Percentiles rank a stretch among this genome's conserved stretches.
phyloP scores from a whole-genome alignment of 2,888 invertebrate genomes.

The Apodemia zela region DNA sequence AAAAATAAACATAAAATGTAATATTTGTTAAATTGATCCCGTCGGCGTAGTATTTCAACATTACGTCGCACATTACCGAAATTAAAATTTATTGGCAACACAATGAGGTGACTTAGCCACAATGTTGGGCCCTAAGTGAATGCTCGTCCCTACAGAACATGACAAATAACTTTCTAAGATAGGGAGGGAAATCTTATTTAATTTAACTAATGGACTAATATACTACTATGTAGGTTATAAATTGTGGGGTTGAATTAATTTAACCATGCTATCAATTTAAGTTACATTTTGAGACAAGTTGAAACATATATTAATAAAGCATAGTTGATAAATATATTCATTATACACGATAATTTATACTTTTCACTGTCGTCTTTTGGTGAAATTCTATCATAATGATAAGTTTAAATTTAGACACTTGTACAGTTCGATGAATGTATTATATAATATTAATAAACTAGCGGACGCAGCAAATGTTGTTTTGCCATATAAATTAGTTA shows the following conservation, averaged over 20 bases:
- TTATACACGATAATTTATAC: too few species aligned
- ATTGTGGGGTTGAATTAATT: slow-evolving; percentile 18
- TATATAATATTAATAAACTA: too few species aligned
- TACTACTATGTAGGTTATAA: slow-evolving; percentile 30
- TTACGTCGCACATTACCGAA: slow-evolving; percentile 50
- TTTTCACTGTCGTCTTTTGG: too few species aligned
- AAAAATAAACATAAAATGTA: not conserved
- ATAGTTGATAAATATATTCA: too few species aligned
- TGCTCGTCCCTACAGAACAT: slow-evolving; percentile 58
- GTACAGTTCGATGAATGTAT: too few species aligned
- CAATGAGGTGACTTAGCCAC: slow-evolving; percentile 74
- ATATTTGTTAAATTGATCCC: slow-evolving; percentile 32
- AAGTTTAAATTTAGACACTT: too few species aligned
- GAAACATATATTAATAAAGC: not conserved
- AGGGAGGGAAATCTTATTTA: slow-evolving; percentile 71
- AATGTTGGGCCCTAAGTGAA: slow-evolving; percentile 58
- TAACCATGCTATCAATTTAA: slow-evolving; percentile 2
- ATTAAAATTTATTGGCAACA: slow-evolving; percentile 60
- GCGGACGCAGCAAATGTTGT: too few species aligned
- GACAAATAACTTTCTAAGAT: slow-evolving; percentile 68
- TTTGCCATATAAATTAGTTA: too few species aligned
- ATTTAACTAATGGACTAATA: slow-evolving; percentile 75
- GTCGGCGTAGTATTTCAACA: slow-evolving; percentile 30
- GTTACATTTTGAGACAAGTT: not conserved
- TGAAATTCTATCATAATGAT: too few species aligned